Percentiles rank a stretch among this genome's conserved stretches.
These are phyloP conservation scores for Amazona finschi DNA, from an alignment of 2,797 vertebrate genomes.

Conservation along the genomic window DNA sequence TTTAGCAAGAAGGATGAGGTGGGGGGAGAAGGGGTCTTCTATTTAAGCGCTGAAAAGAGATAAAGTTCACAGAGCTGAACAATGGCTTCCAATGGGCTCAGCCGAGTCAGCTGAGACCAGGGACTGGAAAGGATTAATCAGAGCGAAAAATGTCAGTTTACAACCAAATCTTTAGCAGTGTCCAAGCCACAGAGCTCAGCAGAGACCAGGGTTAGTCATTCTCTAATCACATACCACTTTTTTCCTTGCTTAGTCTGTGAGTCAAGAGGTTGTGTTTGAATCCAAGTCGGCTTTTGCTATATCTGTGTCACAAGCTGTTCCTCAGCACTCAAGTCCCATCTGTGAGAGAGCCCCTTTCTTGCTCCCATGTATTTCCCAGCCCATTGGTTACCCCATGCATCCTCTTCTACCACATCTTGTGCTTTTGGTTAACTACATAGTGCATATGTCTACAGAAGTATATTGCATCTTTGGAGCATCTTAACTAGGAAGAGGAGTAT, in stretches of 20 bases:
- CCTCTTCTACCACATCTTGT: neutral
- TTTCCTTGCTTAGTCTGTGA: neutral
- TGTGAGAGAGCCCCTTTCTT: neutral
- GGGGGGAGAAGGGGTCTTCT: conserved; percentile 51
- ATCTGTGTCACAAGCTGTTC: neutral
- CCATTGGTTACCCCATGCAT: neutral
- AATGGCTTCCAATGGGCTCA: conserved; percentile 45
- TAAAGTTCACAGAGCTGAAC: conserved; percentile 48
- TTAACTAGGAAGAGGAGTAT: neutral
- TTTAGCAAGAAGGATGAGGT: conserved; percentile 66
- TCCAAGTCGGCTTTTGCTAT: neutral
- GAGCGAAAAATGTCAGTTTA: conserved; percentile 59
- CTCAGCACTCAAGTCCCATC: neutral
- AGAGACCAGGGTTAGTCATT: conserved; percentile 18
- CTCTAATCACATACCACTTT: neutral
- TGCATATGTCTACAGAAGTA: neutral
- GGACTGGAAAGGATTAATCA: conserved; percentile 67
- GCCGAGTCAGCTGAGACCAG: conserved; percentile 57
- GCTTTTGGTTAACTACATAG: no score
- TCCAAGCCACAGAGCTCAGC: conserved; percentile 52
- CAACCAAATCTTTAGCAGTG: conserved; percentile 24
- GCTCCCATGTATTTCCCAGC: neutral
- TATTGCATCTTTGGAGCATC: neutral
- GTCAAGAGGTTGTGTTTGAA: neutral
- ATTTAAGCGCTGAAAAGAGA: conserved; percentile 46